A percentile compares a stretch with the other conserved stretches of the same genome.
Conservation (phyloP, 2,797 vertebrate genomes). For the Typhlichthys eigenmanni region DNA sequence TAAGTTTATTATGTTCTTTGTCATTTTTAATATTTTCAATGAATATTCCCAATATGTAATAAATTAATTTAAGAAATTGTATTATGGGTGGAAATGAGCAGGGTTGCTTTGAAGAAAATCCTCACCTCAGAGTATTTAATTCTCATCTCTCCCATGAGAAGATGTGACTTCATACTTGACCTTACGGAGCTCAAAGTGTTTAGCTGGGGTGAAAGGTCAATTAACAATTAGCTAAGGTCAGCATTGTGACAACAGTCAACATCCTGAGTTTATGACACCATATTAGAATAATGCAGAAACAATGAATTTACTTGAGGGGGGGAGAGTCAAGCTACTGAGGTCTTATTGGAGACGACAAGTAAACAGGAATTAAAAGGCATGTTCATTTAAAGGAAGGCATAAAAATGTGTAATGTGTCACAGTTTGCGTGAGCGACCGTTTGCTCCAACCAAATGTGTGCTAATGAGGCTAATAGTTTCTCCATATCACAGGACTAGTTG, state of each 20-base stretch:
- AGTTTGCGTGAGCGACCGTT: too few species aligned
- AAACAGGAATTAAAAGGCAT: conserved; percentile 6
- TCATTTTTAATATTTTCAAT: too few species aligned
- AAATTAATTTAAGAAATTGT: too few species aligned
- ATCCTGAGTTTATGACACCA: conserved; percentile 29
- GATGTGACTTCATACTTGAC: conserved; percentile 1
- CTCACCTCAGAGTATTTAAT: too few species aligned
- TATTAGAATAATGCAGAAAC: conserved; percentile 41
- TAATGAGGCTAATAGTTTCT: too few species aligned
- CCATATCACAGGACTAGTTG: neutral
- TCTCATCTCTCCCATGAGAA: too few species aligned
- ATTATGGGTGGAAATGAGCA: neutral
- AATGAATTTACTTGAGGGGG: conserved; percentile 9
- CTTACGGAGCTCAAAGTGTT: neutral
- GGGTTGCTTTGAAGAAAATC: neutral
- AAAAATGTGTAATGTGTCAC: neutral
- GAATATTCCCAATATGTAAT: too few species aligned
- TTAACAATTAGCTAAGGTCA: conserved; percentile 19
- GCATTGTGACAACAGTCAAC: conserved; percentile 18
- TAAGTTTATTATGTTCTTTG: neutral
- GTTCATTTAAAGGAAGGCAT: neutral
- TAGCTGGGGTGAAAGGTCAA: conserved; percentile 27
- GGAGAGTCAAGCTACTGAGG: conserved; percentile 16
- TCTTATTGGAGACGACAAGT: conserved; percentile 20
- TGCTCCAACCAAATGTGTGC: too few species aligned